A percentile compares a stretch with the other conserved stretches of the same genome.
Conservation (phyloP, 2,888 invertebrate species). For the Vesta saturnalis region DNA sequence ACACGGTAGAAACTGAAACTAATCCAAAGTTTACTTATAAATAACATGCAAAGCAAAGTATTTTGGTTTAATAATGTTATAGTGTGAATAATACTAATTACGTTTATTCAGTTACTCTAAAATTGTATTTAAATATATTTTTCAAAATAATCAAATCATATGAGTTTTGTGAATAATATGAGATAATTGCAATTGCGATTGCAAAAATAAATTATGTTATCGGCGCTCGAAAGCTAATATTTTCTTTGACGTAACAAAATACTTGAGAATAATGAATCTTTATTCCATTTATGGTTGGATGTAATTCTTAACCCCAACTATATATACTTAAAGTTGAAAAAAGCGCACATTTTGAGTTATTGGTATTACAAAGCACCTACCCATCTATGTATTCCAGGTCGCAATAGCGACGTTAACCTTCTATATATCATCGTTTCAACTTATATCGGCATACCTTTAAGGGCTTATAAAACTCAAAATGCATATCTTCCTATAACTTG, state of each 20-base stretch:
- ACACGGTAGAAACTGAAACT: no score
- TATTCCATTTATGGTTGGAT: not conserved
- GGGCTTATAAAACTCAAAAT: conserved; percentile 56
- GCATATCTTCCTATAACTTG: conserved; percentile 56
- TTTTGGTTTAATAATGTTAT: no score
- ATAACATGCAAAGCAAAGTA: no score
- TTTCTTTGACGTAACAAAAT: no score
- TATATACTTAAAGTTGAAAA: conserved; percentile 4
- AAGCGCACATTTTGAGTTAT: conserved; percentile 30
- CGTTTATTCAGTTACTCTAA: no score
- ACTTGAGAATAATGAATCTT: not conserved
- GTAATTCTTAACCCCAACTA: not conserved
- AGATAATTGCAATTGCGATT: no score
- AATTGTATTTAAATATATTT: no score
- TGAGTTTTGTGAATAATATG: no score
- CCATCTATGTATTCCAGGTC: conserved; percentile 33
- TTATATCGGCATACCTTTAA: conserved; percentile 53
- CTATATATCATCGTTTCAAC: conserved; percentile 53
- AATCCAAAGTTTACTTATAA: no score
- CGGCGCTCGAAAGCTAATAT: no score
- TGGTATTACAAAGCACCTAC: conserved; percentile 25
- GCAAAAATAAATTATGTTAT: not conserved
- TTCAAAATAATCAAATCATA: no score
- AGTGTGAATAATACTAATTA: no score
- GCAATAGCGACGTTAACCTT: conserved; percentile 44